phyloP scores from a whole-genome alignment of 2,113 vertebrate species.

The Bucco capensis region DNA sequence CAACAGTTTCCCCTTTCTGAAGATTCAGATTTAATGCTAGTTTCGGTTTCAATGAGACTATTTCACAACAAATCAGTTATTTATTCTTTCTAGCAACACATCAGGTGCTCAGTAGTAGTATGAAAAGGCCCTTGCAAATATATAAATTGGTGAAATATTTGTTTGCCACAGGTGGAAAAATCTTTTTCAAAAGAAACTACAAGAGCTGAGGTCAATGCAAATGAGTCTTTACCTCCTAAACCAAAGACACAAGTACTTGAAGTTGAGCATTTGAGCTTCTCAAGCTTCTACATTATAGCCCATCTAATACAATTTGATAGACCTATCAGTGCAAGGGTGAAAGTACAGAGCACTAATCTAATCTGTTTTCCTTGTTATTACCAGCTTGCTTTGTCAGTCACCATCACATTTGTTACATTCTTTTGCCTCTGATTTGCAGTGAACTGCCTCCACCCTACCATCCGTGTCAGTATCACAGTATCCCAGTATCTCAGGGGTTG shows the following conservation, averaged over 20 bases:
- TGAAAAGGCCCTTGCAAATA: background rate
- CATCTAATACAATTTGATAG: background rate
- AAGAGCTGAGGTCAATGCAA: background rate
- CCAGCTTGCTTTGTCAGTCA: background rate
- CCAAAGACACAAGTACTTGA: background rate
- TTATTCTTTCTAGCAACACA: background rate
- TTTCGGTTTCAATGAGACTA: constrained; percentile 26
- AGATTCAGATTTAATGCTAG: constrained; percentile 44
- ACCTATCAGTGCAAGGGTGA: background rate
- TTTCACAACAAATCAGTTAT: constrained; percentile 1
- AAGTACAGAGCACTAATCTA: background rate
- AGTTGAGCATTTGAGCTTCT: background rate
- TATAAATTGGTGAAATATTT: constrained; percentile 22
- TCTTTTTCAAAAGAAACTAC: background rate
- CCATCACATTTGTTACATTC: background rate
- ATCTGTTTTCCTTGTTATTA: background rate
- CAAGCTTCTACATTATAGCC: background rate
- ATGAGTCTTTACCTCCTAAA: background rate
- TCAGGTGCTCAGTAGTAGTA: background rate
- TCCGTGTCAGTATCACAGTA: no score
- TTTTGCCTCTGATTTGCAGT: background rate
- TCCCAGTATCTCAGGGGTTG: no score
- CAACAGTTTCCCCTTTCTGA: background rate
- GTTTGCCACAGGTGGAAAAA: background rate
- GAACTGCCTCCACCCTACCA: background rate